A percentile compares a stretch with the other conserved stretches of the same genome.
Evolutionary conservation across 1,140 invertebrate genomes (phyloP).

Genomic region (Stenopsyche tienmushanensis): DNA sequence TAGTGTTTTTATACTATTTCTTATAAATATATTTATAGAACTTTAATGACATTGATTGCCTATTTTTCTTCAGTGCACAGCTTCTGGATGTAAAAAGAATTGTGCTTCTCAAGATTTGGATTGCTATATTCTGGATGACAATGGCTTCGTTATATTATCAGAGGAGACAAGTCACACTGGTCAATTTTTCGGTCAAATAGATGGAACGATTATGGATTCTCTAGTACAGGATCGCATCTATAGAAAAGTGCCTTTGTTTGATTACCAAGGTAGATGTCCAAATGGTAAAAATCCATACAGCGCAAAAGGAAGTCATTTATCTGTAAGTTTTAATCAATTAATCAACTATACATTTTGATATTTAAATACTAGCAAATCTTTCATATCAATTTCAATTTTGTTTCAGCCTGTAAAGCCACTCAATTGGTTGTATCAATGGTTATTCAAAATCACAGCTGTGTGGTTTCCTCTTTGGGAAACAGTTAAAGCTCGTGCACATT

Average conservation of each 20-base stretch:
- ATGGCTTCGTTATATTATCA: slow-evolving; percentile 90
- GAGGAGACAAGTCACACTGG: slow-evolving; percentile 82
- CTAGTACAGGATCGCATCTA: slow-evolving; percentile 88
- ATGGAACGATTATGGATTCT: slow-evolving; percentile 93
- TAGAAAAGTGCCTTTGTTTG: slow-evolving; percentile 79
- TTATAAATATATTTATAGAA: too few species aligned
- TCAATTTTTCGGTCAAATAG: slow-evolving; percentile 89
- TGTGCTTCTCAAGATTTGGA: slow-evolving; percentile 84
- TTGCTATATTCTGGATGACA: slow-evolving; percentile 90
- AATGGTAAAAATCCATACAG: slow-evolving; percentile 73
- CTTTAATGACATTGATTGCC: background rate
- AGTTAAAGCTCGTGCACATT: slow-evolving; percentile 43
- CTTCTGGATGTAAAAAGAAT: slow-evolving; percentile 73
- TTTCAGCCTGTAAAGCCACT: slow-evolving; percentile 53
- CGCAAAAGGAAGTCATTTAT: slow-evolving; percentile 56
- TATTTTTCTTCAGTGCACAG: slow-evolving; percentile 64
- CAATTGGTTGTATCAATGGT: slow-evolving; percentile 55
- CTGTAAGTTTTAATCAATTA: slow-evolving; percentile 42
- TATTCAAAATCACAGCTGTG: slow-evolving; percentile 49
- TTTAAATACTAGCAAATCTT: too few species aligned
- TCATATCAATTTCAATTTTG: too few species aligned
- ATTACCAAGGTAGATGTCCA: slow-evolving; percentile 85
- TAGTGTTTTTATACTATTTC: slow-evolving; percentile 45
- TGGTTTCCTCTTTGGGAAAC: slow-evolving; percentile 53
- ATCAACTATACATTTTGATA: too few species aligned